Base-by-base conservation (phyloP, 2,888 invertebrate genomes). In the Eristalis intricaria region DNA sequence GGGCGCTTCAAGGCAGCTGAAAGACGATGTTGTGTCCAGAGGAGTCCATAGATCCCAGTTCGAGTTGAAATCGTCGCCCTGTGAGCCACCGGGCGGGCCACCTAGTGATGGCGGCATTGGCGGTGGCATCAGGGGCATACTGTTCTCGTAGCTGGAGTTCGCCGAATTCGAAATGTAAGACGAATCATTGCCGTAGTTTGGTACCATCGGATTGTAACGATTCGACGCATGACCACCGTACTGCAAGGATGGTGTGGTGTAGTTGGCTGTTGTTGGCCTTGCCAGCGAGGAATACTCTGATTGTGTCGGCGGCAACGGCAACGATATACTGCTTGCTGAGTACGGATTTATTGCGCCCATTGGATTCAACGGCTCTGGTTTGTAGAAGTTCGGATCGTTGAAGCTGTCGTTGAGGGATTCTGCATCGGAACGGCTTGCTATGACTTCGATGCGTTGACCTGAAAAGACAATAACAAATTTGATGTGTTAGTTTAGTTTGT, bases 371-470 rank as follows among this genome's bases (percentile, higher is more conserved):
- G 92, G 84, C 50, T 92, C 91, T 3, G 94, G 94, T 87, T 94
- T 94, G 88, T 94, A 94, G 89, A 93, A 94, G 50, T 94, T 94
- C 23, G 89, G 89, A 2, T 93, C 91, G 83, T 91, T 92, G 63
- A 90, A 90, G 60, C 83, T 88, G 8, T 92, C 90, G 76, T 94
- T 94, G 19, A 91, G 91, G 29, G 93, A 93, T 84, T 95, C 94
- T 73, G 94, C 94, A 86, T 93, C 90, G 56, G 94, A 94, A 43
- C 95, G 94, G 75, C 94, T 93, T 63, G 93, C 94, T 89, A 95
- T 94, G n/a, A 94, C 94, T 91, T 95, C 94, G 84, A 95, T 95
- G 66, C 94, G 94, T 90, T 94, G 94, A 77, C 93, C 94, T 94
- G 92, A 73, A 68, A 89, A 76, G 60, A 23, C 2, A 15, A 7